Evolutionary conservation across 1,140 invertebrate genomes (phyloP).

Genomic region (Rhagoletis zephyria): DNA sequence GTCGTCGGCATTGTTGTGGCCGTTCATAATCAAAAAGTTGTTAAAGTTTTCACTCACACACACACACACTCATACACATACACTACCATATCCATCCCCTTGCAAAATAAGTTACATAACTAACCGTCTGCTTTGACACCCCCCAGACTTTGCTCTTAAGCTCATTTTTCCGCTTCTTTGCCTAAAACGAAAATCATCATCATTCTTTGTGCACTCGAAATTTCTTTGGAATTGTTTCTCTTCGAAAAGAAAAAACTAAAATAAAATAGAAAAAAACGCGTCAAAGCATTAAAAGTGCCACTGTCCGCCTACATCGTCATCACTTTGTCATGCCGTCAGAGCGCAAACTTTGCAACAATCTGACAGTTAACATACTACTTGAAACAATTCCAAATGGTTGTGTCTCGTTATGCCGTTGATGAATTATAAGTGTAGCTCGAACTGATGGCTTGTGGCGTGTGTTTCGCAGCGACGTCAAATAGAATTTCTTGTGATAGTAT

Average conservation of each 20-base stretch:
- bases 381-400: conserved; percentile 24
- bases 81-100: too few relatives aligned
- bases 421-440: neutral
- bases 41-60: neutral
- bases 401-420: conserved; percentile 16
- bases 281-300: neutral
- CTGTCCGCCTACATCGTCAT: neutral
- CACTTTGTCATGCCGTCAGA: conserved; percentile 18
- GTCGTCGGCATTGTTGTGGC: neutral
- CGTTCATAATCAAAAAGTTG: neutral
- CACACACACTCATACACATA: neutral
- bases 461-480: conserved; percentile 1
- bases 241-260: neutral
- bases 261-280: too few relatives aligned
- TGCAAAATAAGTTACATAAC: too few relatives aligned
- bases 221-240: neutral
- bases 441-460: neutral
- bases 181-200: neutral
- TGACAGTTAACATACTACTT: conserved; percentile 40
- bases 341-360: conserved; percentile 3
- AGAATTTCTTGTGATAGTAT: neutral
- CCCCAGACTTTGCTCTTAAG: neutral
- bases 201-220: neutral
- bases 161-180: neutral
- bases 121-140: too few relatives aligned